Evolutionary conservation across 2,888 invertebrate species (phyloP).

Genomic region (Sinelater perroti): DNA sequence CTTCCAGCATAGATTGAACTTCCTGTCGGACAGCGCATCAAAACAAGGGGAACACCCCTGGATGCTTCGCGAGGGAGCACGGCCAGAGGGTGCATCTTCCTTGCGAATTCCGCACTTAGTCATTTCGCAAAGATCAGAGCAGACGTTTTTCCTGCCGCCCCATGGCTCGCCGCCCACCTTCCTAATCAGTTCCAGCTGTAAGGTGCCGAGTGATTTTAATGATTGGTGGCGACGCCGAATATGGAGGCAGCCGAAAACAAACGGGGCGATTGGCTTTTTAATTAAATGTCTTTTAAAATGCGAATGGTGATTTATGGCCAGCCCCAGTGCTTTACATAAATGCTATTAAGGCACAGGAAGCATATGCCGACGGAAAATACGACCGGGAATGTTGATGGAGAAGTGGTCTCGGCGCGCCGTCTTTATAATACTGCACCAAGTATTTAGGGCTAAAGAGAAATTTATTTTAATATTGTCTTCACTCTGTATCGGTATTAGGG

Average conservation of each 20-base stretch:
- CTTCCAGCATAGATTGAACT: conserved; percentile 33
- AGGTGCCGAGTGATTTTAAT: conserved; percentile 6
- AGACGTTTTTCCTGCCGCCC: not conserved
- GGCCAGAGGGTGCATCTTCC: conserved; percentile 23
- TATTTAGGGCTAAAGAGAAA: not conserved
- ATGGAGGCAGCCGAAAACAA: conserved; percentile 1
- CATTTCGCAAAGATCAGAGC: conserved; percentile 16
- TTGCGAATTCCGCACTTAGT: conserved; percentile 14
- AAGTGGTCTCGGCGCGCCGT: not conserved
- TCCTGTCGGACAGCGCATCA: conserved; percentile 35
- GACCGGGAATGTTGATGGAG: conserved; percentile 17
- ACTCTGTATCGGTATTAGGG: too few species aligned
- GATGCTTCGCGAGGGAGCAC: conserved; percentile 21
- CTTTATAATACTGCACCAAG: not conserved
- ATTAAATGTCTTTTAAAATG: conserved; percentile 16
- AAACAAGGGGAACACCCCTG: conserved; percentile 35
- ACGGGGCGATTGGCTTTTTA: conserved; percentile 5
- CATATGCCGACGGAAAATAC: conserved; percentile 23
- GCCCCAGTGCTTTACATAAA: conserved; percentile 26
- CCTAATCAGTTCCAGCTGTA: conserved; percentile 2
- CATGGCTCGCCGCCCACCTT: not conserved
- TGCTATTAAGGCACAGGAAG: conserved; percentile 30
- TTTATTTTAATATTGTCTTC: too few species aligned
- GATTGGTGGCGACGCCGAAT: not conserved
- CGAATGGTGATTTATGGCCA: conserved; percentile 24